Evolutionary conservation across 1,140 invertebrate genomes (phyloP).

Genomic region (Helicoverpa armigera): DNA sequence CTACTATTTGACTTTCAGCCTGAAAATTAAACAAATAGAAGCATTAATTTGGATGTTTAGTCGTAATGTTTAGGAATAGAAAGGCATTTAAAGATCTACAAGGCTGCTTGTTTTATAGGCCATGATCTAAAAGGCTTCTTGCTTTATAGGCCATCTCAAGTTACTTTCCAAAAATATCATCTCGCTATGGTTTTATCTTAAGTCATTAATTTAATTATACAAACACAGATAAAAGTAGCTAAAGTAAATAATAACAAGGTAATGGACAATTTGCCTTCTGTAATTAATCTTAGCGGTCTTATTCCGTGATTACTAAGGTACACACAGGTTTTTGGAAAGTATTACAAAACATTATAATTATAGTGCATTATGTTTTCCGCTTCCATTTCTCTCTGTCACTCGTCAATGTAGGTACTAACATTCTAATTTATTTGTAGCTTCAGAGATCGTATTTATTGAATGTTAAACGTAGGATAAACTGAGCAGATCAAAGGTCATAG

Average conservation of each 20-base stretch:
- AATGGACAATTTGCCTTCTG: background rate
- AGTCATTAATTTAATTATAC: slow-evolving; percentile 25
- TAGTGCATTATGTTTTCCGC: no score
- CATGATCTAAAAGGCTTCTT: background rate
- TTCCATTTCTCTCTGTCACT: no score
- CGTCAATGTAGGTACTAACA: no score
- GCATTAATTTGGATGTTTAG: background rate
- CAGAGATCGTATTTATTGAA: background rate
- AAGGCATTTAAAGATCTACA: background rate
- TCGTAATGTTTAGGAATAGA: background rate
- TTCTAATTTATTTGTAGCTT: no score
- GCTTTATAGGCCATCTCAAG: background rate
- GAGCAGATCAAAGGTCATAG: background rate
- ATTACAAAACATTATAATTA: no score
- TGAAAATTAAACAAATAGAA: slow-evolving; percentile 63
- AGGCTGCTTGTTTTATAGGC: background rate
- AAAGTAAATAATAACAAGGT: slow-evolving; percentile 1
- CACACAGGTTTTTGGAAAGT: no score
- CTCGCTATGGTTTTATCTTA: background rate
- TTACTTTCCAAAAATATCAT: background rate
- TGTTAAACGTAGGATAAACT: background rate
- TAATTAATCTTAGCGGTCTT: background rate
- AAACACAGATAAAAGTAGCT: slow-evolving; percentile 5
- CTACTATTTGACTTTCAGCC: slow-evolving; percentile 79
- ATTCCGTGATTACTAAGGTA: no score